Percentiles rank a stretch among this genome's conserved stretches.
Evolutionary conservation across 1,140 invertebrate species (phyloP).

Genomic region (Teleopsis dalmanni): DNA sequence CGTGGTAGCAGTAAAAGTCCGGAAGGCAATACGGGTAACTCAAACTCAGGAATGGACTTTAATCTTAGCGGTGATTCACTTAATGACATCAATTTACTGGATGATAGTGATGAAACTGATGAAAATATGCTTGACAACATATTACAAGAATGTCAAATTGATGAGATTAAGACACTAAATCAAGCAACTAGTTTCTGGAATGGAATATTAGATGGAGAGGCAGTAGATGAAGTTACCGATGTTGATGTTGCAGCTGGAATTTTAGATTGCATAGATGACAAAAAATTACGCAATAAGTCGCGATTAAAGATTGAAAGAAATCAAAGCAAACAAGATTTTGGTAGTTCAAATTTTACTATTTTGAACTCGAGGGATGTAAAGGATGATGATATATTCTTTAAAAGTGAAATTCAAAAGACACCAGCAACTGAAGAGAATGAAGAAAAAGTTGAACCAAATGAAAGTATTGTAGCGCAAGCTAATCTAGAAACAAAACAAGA

Average conservation of each 20-base stretch:
- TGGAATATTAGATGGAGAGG: slow-evolving; percentile 34
- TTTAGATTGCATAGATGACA: slow-evolving; percentile 32
- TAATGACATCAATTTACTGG: slow-evolving; percentile 37
- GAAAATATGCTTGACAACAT: slow-evolving; percentile 43
- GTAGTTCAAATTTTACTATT: slow-evolving; percentile 12
- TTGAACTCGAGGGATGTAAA: background rate
- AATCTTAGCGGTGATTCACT: slow-evolving; percentile 41
- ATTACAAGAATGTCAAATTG: slow-evolving; percentile 39
- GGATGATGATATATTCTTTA: slow-evolving; percentile 26
- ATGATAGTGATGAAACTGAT: slow-evolving; percentile 30
- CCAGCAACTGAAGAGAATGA: slow-evolving; percentile 13
- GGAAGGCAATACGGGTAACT: slow-evolving; percentile 16
- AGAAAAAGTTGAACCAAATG: slow-evolving; percentile 7
- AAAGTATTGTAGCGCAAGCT: slow-evolving; percentile 13
- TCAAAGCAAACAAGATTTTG: background rate
- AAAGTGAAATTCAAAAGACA: no score
- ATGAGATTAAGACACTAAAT: slow-evolving; percentile 39
- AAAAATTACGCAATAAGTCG: slow-evolving; percentile 2
- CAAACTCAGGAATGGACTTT: slow-evolving; percentile 26
- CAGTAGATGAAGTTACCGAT: slow-evolving; percentile 33
- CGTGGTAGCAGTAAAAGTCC: slow-evolving; percentile 33
- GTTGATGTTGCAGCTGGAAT: slow-evolving; percentile 24
- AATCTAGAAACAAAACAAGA: no score
- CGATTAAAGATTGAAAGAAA: background rate
- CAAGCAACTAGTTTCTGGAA: slow-evolving; percentile 42